Percentiles rank a stretch among this genome's conserved stretches.
phyloP scores from a whole-genome alignment of 2,888 invertebrate genomes.

The Pseudanteris insignis region DNA sequence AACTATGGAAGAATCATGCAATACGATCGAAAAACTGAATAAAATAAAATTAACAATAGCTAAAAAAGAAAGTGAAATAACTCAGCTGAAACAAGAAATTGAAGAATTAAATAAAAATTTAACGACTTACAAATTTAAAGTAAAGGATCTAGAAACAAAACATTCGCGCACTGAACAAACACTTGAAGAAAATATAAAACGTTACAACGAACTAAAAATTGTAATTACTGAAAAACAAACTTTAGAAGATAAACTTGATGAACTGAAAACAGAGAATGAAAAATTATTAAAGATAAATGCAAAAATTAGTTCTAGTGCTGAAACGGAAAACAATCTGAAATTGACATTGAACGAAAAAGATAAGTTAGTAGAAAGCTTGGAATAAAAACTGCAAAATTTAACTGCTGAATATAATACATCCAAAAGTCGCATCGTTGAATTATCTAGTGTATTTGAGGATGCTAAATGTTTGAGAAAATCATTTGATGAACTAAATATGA shows the following conservation, averaged over 20 bases:
- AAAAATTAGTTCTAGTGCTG: constrained; percentile 5
- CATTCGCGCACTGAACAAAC: too few relatives aligned
- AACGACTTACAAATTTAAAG: too few relatives aligned
- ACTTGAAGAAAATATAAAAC: too few relatives aligned
- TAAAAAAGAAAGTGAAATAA: too few relatives aligned
- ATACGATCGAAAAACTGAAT: too few relatives aligned
- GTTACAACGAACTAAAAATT: too few relatives aligned
- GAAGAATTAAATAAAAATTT: too few relatives aligned
- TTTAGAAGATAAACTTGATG: constrained; percentile 26
- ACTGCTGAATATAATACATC: constrained; percentile 14
- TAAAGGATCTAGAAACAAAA: too few relatives aligned
- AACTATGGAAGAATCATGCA: background rate
- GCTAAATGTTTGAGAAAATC: constrained; percentile 7
- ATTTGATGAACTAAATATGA: constrained; percentile 9
- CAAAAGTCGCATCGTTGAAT: constrained; percentile 20
- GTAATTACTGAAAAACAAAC: too few relatives aligned
- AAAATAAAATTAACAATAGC: background rate
- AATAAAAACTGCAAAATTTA: constrained; percentile 41
- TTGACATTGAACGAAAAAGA: constrained; percentile 14
- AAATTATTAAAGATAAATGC: constrained; percentile 19
- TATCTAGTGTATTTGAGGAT: constrained; percentile 32
- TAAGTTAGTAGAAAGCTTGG: constrained; percentile 18
- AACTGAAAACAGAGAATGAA: constrained; percentile 27
- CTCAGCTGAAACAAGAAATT: too few relatives aligned
- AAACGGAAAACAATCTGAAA: constrained; percentile 6